Conservation (phyloP, 2,113 vertebrate species). For the Aegithalos caudatus region DNA sequence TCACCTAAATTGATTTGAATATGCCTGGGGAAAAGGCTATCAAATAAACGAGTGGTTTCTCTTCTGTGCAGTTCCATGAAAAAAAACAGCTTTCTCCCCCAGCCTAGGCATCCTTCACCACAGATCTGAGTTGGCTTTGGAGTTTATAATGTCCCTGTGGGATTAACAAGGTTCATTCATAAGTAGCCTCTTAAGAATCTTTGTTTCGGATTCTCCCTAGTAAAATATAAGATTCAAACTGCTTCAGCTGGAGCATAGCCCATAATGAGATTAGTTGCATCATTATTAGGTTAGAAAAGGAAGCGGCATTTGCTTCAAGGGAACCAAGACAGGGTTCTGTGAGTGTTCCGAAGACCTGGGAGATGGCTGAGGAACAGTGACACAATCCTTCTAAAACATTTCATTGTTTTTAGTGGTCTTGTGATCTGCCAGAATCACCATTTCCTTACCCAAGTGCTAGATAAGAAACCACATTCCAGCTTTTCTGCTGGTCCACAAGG, state of each 20-base stretch:
- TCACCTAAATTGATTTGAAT: not conserved
- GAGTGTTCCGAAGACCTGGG: not conserved
- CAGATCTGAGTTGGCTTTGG: not conserved
- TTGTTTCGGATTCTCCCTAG: not conserved
- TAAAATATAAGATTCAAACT: not conserved
- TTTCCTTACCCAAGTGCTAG: conserved; percentile 10
- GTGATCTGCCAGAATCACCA: conserved; percentile 21
- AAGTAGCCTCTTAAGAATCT: not conserved
- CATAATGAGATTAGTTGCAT: not conserved
- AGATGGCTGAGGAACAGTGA: not conserved
- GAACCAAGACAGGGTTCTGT: not conserved
- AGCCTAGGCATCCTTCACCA: not conserved
- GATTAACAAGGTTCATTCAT: accelerated
- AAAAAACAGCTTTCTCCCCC: not conserved
- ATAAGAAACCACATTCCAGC: conserved; percentile 52
- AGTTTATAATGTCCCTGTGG: not conserved
- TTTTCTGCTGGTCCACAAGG: not conserved
- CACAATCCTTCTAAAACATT: not conserved
- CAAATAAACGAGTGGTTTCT: not conserved
- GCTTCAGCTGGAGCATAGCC: not conserved
- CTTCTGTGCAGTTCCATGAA: not conserved
- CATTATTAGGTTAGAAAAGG: not conserved
- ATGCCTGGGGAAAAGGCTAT: not conserved
- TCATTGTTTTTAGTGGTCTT: conserved; percentile 49
- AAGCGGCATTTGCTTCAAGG: not conserved